These are phyloP conservation scores for Alviniconcha strummeri DNA, from an alignment of 2,888 invertebrate species.

Conservation along the genomic window DNA sequence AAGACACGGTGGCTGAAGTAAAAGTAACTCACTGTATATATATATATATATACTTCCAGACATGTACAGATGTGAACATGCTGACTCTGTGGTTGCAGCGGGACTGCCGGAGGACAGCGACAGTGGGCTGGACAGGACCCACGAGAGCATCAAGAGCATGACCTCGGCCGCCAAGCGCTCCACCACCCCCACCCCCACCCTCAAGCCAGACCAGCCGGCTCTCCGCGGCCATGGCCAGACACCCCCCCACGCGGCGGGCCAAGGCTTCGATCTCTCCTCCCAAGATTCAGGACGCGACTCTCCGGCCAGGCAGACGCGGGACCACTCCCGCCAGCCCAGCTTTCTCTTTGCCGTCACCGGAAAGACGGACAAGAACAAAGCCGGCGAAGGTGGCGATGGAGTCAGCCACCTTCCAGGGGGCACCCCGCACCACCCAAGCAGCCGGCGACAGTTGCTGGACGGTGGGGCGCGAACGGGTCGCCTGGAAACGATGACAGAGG, in stretches of 20 bases:
- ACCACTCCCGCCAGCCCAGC: constrained; percentile 67
- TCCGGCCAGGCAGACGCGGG: constrained; percentile 34
- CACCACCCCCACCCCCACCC: constrained; percentile 39
- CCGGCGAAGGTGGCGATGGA: constrained; percentile 11
- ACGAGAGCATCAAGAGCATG: constrained; percentile 45
- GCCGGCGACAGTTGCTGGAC: constrained; percentile 13
- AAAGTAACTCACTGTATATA: too few species aligned
- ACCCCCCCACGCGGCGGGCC: neutral
- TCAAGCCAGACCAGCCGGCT: neutral
- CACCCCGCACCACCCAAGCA: constrained; percentile 21
- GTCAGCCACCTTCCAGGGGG: constrained; percentile 4
- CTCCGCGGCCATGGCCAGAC: neutral
- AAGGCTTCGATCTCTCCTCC: constrained; percentile 4
- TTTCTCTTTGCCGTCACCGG: constrained; percentile 66
- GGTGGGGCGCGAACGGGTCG: neutral
- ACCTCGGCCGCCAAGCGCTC: constrained; percentile 31
- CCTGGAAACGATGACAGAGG: constrained; percentile 18
- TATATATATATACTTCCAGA: too few species aligned
- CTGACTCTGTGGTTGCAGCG: constrained; percentile 4
- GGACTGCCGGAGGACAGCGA: constrained; percentile 40
- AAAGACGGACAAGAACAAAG: constrained; percentile 42
- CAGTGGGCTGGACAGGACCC: constrained; percentile 41
- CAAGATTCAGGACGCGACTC: constrained; percentile 35
- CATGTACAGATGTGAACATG: neutral
- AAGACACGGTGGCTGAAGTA: too few species aligned